These are phyloP conservation scores for Coecobrya sp. DNA, from an alignment of 2,888 invertebrate genomes.

Conservation along the genomic window DNA sequence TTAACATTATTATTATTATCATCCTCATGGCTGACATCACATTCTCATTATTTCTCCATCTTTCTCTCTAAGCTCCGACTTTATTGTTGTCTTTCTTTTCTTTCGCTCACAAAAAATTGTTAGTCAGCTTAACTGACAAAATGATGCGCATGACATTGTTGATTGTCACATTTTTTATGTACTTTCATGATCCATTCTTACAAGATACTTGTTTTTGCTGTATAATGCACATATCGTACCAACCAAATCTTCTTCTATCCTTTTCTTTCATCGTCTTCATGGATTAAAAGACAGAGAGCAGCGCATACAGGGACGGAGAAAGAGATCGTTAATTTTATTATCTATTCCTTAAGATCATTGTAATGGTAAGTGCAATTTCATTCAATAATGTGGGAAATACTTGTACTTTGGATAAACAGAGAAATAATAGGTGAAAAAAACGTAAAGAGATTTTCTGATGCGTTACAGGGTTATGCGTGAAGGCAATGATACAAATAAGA, in stretches of 20 bases:
- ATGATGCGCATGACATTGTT: conserved; percentile 32
- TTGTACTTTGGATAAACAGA: neutral
- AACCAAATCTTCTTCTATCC: neutral
- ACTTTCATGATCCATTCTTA: conserved; percentile 11
- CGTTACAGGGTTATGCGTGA: conserved; percentile 64
- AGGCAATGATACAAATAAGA: conserved; percentile 4
- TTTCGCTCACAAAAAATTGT: neutral
- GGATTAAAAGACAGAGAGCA: conserved; percentile 26
- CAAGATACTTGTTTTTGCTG: neutral
- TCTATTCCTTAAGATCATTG: conserved; percentile 48
- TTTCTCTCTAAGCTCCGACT: neutral
- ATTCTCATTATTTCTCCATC: conserved; percentile 62
- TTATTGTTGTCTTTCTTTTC: conserved; percentile 44
- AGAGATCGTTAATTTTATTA: conserved; percentile 35
- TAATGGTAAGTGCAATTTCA: conserved; percentile 35
- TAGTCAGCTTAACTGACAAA: conserved; percentile 40
- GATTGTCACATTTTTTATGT: conserved; percentile 52
- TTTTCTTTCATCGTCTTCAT: conserved; percentile 51
- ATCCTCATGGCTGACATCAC: conserved; percentile 56
- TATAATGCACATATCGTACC: neutral
- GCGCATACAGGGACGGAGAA: neutral
- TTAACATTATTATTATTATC: neutral
- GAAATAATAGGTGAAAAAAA: conserved; percentile 56
- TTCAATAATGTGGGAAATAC: conserved; percentile 52
- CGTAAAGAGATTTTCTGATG: conserved; percentile 63